Conservation (phyloP, 2,113 vertebrate species). For the Gasterosteus nipponicus region DNA sequence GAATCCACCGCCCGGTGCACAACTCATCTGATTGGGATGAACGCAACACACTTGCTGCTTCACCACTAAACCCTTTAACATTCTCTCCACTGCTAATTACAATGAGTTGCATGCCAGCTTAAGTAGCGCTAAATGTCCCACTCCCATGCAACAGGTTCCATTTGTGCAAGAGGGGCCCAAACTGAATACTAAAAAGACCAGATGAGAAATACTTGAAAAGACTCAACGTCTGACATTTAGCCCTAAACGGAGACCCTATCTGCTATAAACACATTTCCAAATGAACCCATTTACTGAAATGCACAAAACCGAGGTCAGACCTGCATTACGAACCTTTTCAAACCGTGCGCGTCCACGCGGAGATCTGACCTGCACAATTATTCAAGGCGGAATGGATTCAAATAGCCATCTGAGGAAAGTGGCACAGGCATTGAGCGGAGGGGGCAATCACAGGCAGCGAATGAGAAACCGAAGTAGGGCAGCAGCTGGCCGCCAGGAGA, state of each 20-base stretch:
- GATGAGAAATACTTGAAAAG: slow-evolving; percentile 44
- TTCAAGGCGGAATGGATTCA: slow-evolving; percentile 68
- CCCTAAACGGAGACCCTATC: slow-evolving; percentile 17
- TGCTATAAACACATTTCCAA: slow-evolving; percentile 43
- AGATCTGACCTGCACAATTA: slow-evolving; percentile 64
- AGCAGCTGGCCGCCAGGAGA: slow-evolving; percentile 53
- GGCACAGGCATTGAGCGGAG: slow-evolving; percentile 52
- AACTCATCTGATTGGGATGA: slow-evolving; percentile 44
- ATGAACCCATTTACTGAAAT: slow-evolving; percentile 56
- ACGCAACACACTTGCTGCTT: slow-evolving; percentile 5
- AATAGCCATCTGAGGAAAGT: slow-evolving; percentile 55
- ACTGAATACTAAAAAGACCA: slow-evolving; percentile 51
- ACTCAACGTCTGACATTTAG: slow-evolving; percentile 64
- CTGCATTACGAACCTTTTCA: slow-evolving; percentile 49
- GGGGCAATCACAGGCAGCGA: slow-evolving; percentile 41
- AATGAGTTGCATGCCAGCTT: slow-evolving; percentile 47
- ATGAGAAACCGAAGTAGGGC: slow-evolving; percentile 63
- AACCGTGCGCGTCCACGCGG: slow-evolving; percentile 34
- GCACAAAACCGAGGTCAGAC: slow-evolving; percentile 48
- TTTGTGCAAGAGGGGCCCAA: slow-evolving; percentile 40
- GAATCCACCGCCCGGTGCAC: slow-evolving; percentile 15
- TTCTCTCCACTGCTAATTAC: slow-evolving; percentile 9
- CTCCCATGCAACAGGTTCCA: slow-evolving; percentile 60
- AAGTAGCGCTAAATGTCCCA: slow-evolving; percentile 57
- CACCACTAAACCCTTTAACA: not conserved